phyloP scores from a whole-genome alignment of 2,797 vertebrate species.

The Cephalopachus bancanus region DNA sequence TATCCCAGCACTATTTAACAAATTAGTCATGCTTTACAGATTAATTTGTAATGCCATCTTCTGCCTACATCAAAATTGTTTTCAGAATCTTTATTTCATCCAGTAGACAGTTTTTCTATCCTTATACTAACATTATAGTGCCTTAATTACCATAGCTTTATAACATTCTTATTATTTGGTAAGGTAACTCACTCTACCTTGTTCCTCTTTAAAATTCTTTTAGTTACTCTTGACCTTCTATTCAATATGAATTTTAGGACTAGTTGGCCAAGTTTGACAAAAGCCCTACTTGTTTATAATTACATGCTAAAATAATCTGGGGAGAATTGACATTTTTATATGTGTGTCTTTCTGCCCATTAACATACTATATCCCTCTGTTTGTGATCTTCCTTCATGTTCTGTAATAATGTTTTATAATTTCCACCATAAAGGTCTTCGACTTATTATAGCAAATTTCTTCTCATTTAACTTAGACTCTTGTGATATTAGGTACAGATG shows the following conservation, averaged over 20 bases:
- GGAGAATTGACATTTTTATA: constrained; percentile 22
- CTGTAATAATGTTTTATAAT: constrained; percentile 21
- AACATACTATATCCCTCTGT: not conserved
- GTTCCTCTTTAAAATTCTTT: constrained; percentile 1
- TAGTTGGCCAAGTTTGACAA: constrained; percentile 2
- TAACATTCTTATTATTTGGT: constrained; percentile 41
- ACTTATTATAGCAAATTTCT: constrained; percentile 53
- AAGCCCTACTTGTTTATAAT: constrained; percentile 50
- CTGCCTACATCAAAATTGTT: constrained; percentile 36
- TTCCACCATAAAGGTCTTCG: constrained; percentile 28
- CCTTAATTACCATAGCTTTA: not conserved
- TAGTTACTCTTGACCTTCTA: constrained; percentile 1
- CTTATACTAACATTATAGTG: not conserved
- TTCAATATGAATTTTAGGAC: constrained; percentile 13
- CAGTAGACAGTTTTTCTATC: not conserved
- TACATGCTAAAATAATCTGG: not conserved
- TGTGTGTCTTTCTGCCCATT: not conserved
- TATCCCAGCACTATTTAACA: constrained; percentile 49
- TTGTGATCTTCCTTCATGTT: constrained; percentile 28
- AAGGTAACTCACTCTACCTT: not conserved
- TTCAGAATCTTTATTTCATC: constrained; percentile 36
- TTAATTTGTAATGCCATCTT: constrained; percentile 41
- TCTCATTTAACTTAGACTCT: not conserved
- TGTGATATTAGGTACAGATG: not conserved
- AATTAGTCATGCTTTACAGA: constrained; percentile 50